These are phyloP conservation scores for Himantopus leucocephalus DNA, from an alignment of 2,113 vertebrate genomes.

Conservation along the genomic window DNA sequence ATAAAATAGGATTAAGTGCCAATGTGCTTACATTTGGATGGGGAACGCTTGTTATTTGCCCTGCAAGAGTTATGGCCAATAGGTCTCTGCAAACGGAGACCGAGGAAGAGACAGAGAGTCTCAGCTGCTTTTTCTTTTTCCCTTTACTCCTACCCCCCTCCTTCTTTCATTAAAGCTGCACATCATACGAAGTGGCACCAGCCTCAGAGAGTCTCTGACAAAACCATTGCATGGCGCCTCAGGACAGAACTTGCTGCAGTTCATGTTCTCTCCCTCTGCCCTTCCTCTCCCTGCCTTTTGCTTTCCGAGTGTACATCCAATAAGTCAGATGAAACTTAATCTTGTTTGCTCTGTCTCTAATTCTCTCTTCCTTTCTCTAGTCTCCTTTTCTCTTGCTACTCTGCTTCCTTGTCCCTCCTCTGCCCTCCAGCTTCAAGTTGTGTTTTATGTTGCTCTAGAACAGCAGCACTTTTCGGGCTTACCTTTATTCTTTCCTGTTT, in stretches of 20 bases:
- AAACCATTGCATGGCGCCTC: conserved; percentile 41
- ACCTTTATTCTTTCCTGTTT: conserved; percentile 66
- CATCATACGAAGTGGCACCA: conserved; percentile 46
- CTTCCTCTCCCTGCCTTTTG: conserved; percentile 23
- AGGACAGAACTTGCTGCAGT: conserved; percentile 49
- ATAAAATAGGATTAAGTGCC: conserved; percentile 70
- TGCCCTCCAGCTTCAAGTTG: conserved; percentile 20
- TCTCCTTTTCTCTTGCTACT: not conserved
- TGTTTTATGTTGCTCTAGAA: conserved; percentile 23
- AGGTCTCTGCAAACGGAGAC: conserved; percentile 51
- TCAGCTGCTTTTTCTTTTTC: conserved; percentile 26
- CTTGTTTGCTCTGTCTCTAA: conserved; percentile 34
- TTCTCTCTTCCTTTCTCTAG: conserved; percentile 7
- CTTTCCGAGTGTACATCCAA: conserved; percentile 31
- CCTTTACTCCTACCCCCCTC: not conserved
- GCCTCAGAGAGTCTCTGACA: conserved; percentile 30
- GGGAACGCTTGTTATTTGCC: conserved; percentile 59
- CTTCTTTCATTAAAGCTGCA: conserved; percentile 71
- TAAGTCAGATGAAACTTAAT: conserved; percentile 64
- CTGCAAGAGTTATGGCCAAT: conserved; percentile 65
- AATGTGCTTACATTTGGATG: conserved; percentile 66
- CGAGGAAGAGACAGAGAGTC: conserved; percentile 48
- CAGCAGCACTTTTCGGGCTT: conserved; percentile 30
- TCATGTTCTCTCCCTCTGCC: conserved; percentile 30
- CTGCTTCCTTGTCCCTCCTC: conserved; percentile 4